Evolutionary conservation across 2,888 invertebrate genomes (phyloP).

Genomic region (Callosobruchus maculatus): DNA sequence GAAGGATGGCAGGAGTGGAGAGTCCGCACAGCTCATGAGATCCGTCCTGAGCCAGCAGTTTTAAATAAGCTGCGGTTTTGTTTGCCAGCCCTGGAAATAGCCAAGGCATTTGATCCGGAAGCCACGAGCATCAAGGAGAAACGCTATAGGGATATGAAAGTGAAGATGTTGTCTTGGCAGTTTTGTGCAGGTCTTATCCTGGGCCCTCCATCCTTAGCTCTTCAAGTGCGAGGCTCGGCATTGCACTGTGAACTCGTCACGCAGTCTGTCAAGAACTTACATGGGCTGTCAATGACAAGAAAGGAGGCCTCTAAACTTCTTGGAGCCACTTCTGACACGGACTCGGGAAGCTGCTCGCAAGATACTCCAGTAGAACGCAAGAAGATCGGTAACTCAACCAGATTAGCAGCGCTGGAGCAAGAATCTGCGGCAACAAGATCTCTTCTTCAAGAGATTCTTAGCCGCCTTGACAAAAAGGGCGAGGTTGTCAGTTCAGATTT

Average conservation of each 20-base stretch:
- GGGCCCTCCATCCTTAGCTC: background rate
- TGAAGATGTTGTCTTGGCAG: slow-evolving; percentile 26
- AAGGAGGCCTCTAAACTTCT: background rate
- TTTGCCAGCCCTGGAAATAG: slow-evolving; percentile 25
- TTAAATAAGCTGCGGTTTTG: slow-evolving; percentile 29
- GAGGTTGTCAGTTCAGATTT: too few relatives aligned
- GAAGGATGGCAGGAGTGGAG: slow-evolving; percentile 19
- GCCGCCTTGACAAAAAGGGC: background rate
- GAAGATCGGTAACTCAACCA: background rate
- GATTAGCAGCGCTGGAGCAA: background rate
- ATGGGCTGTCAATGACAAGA: background rate
- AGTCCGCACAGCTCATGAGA: slow-evolving; percentile 2
- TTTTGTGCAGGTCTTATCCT: slow-evolving; percentile 21
- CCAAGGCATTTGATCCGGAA: slow-evolving; percentile 23
- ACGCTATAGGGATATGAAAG: slow-evolving; percentile 23
- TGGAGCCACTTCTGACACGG: background rate
- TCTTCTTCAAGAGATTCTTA: background rate
- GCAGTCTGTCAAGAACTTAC: background rate
- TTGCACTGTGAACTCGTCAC: background rate
- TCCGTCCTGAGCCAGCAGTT: slow-evolving; percentile 15
- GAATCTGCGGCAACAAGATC: background rate
- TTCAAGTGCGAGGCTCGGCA: background rate
- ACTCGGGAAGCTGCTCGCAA: background rate
- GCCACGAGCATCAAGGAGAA: slow-evolving; percentile 19
- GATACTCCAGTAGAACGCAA: background rate